A percentile compares a stretch with the other conserved stretches of the same genome.
Conservation (phyloP, 2,113 vertebrate genomes). For the Phyllopteryx taeniolatus region DNA sequence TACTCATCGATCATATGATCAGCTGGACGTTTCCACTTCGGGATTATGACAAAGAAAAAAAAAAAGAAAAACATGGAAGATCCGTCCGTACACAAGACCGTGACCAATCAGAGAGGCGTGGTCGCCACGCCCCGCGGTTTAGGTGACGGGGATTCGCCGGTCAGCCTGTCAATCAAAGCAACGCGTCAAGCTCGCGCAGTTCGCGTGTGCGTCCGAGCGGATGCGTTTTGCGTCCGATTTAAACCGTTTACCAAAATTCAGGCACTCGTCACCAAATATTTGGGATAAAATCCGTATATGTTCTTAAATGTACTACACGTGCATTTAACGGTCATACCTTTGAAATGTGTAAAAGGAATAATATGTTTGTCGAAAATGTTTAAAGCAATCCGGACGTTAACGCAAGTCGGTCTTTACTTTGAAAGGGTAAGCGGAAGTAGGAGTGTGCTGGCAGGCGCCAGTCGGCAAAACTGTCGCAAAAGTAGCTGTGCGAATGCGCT, state of each 20-base stretch:
- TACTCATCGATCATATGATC: constrained; percentile 18
- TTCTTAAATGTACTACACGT: too few species aligned
- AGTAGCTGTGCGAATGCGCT: not conserved
- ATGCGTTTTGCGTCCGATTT: not conserved
- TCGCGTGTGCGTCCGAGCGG: not conserved
- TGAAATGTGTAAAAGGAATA: not conserved
- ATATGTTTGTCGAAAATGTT: not conserved
- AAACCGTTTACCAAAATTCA: not conserved
- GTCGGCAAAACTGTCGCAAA: not conserved
- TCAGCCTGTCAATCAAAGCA: constrained; percentile 12
- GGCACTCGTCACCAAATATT: not conserved
- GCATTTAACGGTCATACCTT: not conserved
- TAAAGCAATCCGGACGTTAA: not conserved
- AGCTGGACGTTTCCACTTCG: constrained; percentile 7
- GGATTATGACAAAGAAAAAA: not conserved
- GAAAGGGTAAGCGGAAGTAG: constrained; percentile 9
- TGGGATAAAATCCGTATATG: not conserved
- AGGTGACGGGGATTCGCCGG: constrained; percentile 9
- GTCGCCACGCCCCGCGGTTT: not conserved
- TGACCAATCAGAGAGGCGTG: constrained; percentile 28
- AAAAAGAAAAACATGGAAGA: not conserved
- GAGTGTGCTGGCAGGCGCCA: not conserved
- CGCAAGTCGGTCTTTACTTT: constrained; percentile 11
- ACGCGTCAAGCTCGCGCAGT: not conserved
- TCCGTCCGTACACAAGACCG: not conserved